These are phyloP conservation scores for Trachelus troglodyta DNA, from an alignment of 2,888 invertebrate species.

Conservation along the genomic window DNA sequence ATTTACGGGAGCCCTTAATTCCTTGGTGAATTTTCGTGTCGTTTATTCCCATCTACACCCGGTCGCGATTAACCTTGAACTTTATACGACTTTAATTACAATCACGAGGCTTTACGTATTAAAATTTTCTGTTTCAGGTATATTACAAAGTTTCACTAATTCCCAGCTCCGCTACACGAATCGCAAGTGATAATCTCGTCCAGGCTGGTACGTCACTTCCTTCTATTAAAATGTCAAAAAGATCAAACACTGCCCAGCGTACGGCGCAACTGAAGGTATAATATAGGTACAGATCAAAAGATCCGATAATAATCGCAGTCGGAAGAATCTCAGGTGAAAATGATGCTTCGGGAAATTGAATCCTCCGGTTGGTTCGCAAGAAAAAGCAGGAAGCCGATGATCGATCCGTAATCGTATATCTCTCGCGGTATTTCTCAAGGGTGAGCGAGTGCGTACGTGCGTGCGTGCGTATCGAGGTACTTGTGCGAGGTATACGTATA, in stretches of 20 bases:
- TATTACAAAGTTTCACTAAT: not conserved
- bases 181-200: not conserved
- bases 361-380: not conserved
- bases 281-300: not conserved
- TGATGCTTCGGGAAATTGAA: not conserved
- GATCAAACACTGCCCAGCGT: not conserved
- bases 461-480: conserved; percentile 18
- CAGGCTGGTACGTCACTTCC: not conserved
- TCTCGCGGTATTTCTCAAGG: conserved; percentile 31
- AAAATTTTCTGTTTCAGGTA: not conserved
- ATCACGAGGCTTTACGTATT: not conserved
- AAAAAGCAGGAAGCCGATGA: conserved; percentile 46
- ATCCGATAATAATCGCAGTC: not conserved
- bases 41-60: not conserved
- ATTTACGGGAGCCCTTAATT: conserved; percentile 4
- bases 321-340: not conserved
- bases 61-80: not conserved
- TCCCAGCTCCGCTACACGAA: not conserved
- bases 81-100: not conserved
- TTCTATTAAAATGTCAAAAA: not conserved
- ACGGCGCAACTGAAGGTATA: no score
- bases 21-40: not conserved
- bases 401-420: conserved; percentile 50
- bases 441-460: conserved; percentile 9
- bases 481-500: not conserved